These are phyloP conservation scores for Tachystola acroxantha DNA, from an alignment of 2,888 invertebrate species.

Conservation along the genomic window DNA sequence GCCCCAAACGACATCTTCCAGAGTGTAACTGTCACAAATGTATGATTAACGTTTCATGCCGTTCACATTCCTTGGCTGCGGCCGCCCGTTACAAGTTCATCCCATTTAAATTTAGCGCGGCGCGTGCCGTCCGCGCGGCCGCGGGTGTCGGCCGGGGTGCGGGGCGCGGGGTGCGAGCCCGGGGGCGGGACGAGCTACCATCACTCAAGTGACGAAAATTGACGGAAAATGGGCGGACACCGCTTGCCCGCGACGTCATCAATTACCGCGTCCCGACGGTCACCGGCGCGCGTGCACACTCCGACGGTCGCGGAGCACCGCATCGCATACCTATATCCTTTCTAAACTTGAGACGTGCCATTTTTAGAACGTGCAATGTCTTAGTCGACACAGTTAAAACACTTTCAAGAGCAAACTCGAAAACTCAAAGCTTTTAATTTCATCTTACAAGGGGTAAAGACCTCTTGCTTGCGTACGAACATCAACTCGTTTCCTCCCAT, in stretches of 20 bases:
- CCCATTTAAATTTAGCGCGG: slow-evolving; percentile 76
- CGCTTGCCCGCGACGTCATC: slow-evolving; percentile 75
- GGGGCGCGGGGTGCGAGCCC: slow-evolving; percentile 24
- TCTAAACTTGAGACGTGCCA: slow-evolving; percentile 35
- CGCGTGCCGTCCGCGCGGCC: slow-evolving; percentile 63
- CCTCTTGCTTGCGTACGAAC: neutral
- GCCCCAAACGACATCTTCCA: slow-evolving; percentile 43
- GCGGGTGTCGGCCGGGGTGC: slow-evolving; percentile 21
- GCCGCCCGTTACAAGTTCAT: slow-evolving; percentile 74
- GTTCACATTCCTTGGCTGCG: slow-evolving; percentile 61
- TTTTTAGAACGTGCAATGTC: slow-evolving; percentile 44
- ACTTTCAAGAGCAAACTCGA: too few species aligned
- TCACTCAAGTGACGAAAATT: slow-evolving; percentile 79
- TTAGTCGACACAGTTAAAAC: slow-evolving; percentile 15
- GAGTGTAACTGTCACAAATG: slow-evolving; percentile 69
- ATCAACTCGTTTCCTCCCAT: slow-evolving; percentile 10
- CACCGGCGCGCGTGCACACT: slow-evolving; percentile 52
- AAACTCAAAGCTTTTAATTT: too few species aligned
- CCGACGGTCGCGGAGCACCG: slow-evolving; percentile 41
- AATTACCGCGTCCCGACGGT: slow-evolving; percentile 73
- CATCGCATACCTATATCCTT: slow-evolving; percentile 62
- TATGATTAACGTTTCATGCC: slow-evolving; percentile 71
- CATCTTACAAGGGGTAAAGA: too few species aligned
- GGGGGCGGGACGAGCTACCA: slow-evolving; percentile 70
- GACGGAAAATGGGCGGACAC: slow-evolving; percentile 79